phyloP scores from a whole-genome alignment of 2,888 invertebrate genomes.

The Drosophila trichaetosa region DNA sequence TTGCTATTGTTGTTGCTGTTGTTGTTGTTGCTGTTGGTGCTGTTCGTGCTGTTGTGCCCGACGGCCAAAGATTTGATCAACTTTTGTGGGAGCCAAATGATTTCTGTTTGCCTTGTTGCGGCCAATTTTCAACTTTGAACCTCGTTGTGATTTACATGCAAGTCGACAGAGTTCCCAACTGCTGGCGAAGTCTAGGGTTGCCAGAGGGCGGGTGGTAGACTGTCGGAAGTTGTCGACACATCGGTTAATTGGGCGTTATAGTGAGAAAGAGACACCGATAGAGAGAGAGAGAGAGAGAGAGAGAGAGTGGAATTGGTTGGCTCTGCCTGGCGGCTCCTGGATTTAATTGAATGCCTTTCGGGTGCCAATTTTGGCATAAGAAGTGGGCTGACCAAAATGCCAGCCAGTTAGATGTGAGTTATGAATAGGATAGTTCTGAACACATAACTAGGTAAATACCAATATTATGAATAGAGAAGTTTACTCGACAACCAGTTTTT shows the following conservation, averaged over 20 bases:
- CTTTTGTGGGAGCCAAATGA: conserved; percentile 62
- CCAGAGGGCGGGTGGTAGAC: conserved; percentile 3
- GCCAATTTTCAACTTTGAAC: conserved; percentile 75
- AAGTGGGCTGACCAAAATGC: not conserved
- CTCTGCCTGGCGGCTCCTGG: conserved; percentile 20
- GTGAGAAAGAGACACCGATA: conserved; percentile 4
- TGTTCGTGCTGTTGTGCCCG: conserved; percentile 13
- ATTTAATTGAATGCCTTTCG: conserved; percentile 47
- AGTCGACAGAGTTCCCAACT: conserved; percentile 23
- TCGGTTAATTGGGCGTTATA: conserved; percentile 68
- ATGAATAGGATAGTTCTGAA: not conserved
- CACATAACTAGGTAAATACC: not conserved
- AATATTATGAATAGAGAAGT: too few relatives aligned
- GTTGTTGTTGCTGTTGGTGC: not conserved
- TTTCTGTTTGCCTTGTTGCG: conserved; percentile 57
- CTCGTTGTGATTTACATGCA: conserved; percentile 72
- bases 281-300: conserved; percentile 5
- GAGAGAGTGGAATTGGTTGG: conserved; percentile 44
- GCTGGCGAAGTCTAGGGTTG: not conserved
- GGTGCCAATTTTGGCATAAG: conserved; percentile 1
- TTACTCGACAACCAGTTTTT: not conserved
- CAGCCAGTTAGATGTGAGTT: conserved; percentile 14
- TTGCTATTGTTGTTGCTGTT: not conserved
- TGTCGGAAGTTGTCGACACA: conserved; percentile 65
- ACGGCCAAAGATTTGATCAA: conserved; percentile 64